Conservation (phyloP, 2,113 vertebrate genomes). For the Chaetorhynchus papuensis region DNA sequence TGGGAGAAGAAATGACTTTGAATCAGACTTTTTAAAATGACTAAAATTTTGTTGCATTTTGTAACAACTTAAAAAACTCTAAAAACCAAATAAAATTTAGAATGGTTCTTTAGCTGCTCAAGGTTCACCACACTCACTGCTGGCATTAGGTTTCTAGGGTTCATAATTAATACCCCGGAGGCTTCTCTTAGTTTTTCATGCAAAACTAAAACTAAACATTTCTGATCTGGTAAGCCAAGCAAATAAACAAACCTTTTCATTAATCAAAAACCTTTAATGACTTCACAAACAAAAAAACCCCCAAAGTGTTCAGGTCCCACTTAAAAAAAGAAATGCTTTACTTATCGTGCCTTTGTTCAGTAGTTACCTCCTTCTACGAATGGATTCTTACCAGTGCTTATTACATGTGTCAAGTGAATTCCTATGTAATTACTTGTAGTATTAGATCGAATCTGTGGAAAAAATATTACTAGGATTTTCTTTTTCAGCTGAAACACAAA, state of each 20-base stretch:
- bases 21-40: background rate
- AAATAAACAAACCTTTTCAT: background rate
- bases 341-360: background rate
- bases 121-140: background rate
- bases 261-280: background rate
- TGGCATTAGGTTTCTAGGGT: background rate
- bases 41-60: background rate
- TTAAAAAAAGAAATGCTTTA: background rate
- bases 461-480: background rate
- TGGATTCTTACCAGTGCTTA: background rate
- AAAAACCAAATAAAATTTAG: background rate
- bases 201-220: background rate
- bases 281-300: rapidly evolving
- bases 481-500: conserved; percentile 17
- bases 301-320: background rate
- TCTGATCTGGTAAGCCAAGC: background rate
- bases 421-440: background rate
- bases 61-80: background rate
- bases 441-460: background rate
- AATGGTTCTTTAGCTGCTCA: background rate
- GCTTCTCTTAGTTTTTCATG: background rate
- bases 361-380: background rate
- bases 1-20: background rate
- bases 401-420: background rate
- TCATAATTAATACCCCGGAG: background rate